These are phyloP conservation scores for Autographa gamma DNA, from an alignment of 2,888 invertebrate genomes.

Conservation along the genomic window DNA sequence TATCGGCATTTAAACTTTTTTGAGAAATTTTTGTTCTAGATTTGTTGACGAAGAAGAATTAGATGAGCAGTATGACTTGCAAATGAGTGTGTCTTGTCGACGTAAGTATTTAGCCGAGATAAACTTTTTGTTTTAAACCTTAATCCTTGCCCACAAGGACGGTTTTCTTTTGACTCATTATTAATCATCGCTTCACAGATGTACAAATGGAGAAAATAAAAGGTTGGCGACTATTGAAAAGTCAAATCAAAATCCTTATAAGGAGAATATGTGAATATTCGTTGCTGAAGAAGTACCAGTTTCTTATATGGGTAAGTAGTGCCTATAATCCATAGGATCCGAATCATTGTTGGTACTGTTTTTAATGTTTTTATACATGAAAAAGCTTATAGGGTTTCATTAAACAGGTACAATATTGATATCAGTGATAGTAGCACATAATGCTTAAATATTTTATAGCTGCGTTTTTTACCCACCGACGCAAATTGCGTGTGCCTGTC, in stretches of 20 bases:
- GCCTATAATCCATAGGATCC: no score
- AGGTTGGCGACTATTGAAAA: conserved; percentile 9
- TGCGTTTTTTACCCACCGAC: no score
- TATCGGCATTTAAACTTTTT: no score
- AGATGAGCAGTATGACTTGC: not conserved
- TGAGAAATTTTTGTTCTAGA: not conserved
- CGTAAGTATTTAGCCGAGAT: not conserved
- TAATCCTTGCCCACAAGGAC: no score
- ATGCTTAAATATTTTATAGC: no score
- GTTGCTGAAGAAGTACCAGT: conserved; percentile 24
- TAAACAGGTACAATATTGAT: no score
- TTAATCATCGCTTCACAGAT: conserved; percentile 12
- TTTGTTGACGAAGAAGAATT: not conserved
- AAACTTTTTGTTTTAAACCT: no score
- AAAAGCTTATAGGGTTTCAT: not conserved
- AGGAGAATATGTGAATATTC: conserved; percentile 15
- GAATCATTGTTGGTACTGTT: no score
- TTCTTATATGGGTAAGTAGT: conserved; percentile 30
- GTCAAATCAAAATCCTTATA: conserved; percentile 17
- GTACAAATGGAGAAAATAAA: not conserved
- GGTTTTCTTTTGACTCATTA: no score
- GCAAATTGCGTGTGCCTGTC: no score
- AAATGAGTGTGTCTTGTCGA: not conserved
- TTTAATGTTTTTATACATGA: no score
- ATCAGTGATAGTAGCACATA: no score